These are phyloP conservation scores for Gadopsis bispinosus DNA, from an alignment of 2,797 vertebrate genomes.

Conservation along the genomic window DNA sequence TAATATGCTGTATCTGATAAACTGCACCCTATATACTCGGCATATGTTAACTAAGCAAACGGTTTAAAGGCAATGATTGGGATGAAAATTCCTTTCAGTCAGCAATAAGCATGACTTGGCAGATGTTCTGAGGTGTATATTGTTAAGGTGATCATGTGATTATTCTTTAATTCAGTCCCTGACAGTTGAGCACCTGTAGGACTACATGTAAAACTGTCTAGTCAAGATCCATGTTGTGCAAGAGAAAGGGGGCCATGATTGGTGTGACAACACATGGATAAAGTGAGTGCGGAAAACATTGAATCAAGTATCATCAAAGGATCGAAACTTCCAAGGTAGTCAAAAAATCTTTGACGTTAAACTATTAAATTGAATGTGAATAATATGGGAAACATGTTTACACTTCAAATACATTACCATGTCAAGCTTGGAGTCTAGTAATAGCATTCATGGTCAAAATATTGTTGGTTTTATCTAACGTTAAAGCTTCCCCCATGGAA, in stretches of 20 bases:
- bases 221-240: neutral
- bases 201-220: neutral
- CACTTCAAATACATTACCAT: neutral
- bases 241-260: no score
- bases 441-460: neutral
- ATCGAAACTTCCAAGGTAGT: neutral
- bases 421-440: neutral
- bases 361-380: neutral
- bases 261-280: neutral
- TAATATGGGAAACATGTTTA: neutral
- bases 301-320: no score
- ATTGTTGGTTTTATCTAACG: neutral
- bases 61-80: neutral
- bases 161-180: neutral
- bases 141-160: neutral
- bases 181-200: neutral
- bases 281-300: neutral
- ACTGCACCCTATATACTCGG: neutral
- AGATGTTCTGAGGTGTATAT: neutral
- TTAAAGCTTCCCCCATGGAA: neutral
- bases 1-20: no score
- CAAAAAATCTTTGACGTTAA: no score
- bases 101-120: neutral
- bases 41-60: neutral
- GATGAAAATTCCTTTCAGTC: neutral